Evolutionary conservation across 2,113 vertebrate genomes (phyloP).

Genomic region (Tachysurus fulvidraco): DNA sequence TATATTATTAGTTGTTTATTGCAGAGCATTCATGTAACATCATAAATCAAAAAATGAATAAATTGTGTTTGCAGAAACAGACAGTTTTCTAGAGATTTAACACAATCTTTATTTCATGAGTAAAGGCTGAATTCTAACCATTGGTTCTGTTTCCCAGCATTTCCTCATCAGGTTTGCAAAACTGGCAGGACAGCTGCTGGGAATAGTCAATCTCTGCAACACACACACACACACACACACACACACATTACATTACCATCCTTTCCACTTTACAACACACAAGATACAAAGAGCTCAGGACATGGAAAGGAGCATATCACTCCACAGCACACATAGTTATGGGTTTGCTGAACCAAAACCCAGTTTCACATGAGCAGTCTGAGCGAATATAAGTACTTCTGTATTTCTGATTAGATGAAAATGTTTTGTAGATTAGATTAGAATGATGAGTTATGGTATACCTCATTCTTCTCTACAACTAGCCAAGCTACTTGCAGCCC

Average conservation of each 20-base stretch:
- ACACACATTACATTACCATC: neutral
- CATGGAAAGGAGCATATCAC: neutral
- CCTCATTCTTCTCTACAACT: slow-evolving; percentile 99
- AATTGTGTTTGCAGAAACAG: slow-evolving; percentile 17
- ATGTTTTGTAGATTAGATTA: neutral
- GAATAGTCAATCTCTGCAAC: slow-evolving; percentile 94
- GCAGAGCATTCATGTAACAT: neutral
- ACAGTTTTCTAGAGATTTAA: neutral
- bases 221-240: slow-evolving; percentile 39
- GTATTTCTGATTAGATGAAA: neutral
- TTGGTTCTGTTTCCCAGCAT: slow-evolving; percentile 90
- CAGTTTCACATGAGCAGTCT: neutral
- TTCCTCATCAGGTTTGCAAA: slow-evolving; percentile 90
- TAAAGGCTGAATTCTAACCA: slow-evolving; percentile 72
- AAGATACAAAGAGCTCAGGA: neutral
- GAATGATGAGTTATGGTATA: slow-evolving; percentile 58
- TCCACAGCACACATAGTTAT: neutral
- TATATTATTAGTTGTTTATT: neutral
- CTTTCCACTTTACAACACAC: neutral
- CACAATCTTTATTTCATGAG: neutral
- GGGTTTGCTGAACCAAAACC: neutral
- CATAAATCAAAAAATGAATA: neutral
- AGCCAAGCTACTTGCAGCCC: slow-evolving; percentile 99
- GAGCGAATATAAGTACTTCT: neutral
- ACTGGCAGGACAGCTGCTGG: slow-evolving; percentile 90